A percentile compares a stretch with the other conserved stretches of the same genome.
These are phyloP conservation scores for Acrocephalus kingi DNA, from an alignment of 2,113 vertebrate genomes.

Conservation along the genomic window DNA sequence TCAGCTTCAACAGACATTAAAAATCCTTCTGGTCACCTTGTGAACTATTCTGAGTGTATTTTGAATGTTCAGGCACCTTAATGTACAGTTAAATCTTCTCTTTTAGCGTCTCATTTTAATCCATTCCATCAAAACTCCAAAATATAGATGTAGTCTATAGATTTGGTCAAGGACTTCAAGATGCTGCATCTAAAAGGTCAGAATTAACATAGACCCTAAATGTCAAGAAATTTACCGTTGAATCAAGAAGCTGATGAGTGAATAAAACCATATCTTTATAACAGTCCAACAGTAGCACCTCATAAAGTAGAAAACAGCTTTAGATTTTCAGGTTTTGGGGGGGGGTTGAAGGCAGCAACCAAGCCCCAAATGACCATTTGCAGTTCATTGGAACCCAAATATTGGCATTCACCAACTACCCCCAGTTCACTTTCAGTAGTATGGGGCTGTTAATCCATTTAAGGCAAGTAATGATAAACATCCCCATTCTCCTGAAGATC, in stretches of 20 bases:
- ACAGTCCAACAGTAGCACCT: background rate
- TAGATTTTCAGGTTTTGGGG: background rate
- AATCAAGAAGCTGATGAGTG: background rate
- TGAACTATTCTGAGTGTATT: background rate
- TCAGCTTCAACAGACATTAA: background rate
- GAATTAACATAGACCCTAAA: background rate
- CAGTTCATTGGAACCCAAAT: background rate
- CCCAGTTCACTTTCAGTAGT: background rate
- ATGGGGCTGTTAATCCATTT: conserved; percentile 7
- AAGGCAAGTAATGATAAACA: conserved; percentile 4
- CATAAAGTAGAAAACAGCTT: background rate
- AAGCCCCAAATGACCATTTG: background rate
- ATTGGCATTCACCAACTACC: background rate
- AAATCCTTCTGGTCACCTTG: background rate
- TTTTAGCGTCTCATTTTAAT: background rate
- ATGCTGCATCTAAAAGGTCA: background rate
- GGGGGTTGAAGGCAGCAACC: background rate
- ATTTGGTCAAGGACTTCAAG: background rate
- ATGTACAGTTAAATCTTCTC: background rate
- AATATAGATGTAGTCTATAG: background rate
- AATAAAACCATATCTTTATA: background rate
- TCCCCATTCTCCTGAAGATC: conserved; percentile 28
- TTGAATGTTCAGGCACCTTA: background rate
- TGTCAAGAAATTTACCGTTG: background rate
- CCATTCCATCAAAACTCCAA: background rate